phyloP scores from a whole-genome alignment of 2,888 invertebrate genomes.

The Hirtodrosophila confusa region DNA sequence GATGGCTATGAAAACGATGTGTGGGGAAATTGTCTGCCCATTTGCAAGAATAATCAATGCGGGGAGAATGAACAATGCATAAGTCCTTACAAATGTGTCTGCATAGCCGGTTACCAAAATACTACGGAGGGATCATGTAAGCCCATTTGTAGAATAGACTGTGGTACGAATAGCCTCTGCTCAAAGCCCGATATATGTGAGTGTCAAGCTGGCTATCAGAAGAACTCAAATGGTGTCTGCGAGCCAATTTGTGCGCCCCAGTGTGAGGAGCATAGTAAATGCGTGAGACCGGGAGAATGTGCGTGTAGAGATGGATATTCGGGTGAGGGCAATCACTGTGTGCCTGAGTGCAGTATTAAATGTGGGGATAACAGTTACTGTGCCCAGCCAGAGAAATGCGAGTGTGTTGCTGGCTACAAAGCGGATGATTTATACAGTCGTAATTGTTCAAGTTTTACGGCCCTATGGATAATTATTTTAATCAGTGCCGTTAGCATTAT shows the following conservation, averaged over 20 bases:
- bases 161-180: conserved; percentile 3
- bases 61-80: conserved; percentile 2
- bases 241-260: conserved; percentile 27
- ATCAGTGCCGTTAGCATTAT: neutral
- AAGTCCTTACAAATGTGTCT: conserved; percentile 1
- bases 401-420: conserved; percentile 17
- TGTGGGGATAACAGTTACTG: conserved; percentile 48
- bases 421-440: neutral
- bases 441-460: conserved; percentile 15
- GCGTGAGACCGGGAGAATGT: conserved; percentile 21
- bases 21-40: conserved; percentile 18
- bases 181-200: neutral
- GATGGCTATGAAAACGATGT: conserved; percentile 17
- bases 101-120: conserved; percentile 11
- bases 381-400: conserved; percentile 23
- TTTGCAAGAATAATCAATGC: conserved; percentile 8
- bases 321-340: conserved; percentile 18
- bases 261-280: conserved; percentile 30
- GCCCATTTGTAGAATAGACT: neutral
- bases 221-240: neutral
- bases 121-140: neutral
- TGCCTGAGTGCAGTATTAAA: conserved; percentile 30
- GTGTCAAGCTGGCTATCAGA: conserved; percentile 17
- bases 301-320: conserved; percentile 20
- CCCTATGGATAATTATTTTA: neutral